Evolutionary conservation across 2,113 vertebrate species (phyloP).

Genomic region (Oreochromis niloticus): DNA sequence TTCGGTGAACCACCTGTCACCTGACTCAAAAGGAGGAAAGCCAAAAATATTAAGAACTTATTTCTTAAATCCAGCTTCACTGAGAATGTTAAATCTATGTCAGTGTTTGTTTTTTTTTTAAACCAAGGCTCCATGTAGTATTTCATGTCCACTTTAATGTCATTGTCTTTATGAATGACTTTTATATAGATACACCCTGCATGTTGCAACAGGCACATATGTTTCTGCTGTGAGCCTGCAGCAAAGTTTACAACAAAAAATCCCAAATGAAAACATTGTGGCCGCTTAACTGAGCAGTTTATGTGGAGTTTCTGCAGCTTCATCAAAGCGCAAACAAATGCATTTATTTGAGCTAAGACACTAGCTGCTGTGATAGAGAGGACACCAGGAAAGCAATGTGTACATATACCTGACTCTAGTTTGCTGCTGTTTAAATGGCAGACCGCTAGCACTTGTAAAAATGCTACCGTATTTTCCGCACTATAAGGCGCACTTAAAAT

Average conservation of each 20-base stretch:
- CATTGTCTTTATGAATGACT: neutral
- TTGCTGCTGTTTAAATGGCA: neutral
- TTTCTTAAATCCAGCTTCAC: neutral
- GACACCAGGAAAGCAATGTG: neutral
- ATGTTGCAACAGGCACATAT: neutral
- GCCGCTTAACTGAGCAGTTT: neutral
- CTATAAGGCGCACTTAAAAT: neutral
- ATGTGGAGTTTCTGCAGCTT: neutral
- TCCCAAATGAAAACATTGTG: neutral
- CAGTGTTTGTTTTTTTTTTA: neutral
- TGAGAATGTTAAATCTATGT: neutral
- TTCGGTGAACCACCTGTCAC: neutral
- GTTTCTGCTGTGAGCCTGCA: neutral
- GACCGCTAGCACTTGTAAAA: neutral
- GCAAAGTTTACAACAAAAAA: neutral
- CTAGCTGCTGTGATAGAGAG: neutral
- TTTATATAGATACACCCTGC: neutral
- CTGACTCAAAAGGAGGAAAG: neutral
- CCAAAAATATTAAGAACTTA: fast-evolving
- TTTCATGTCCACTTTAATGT: neutral
- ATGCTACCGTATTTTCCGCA: neutral
- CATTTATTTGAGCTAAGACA: neutral
- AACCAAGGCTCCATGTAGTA: neutral
- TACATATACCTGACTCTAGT: neutral
- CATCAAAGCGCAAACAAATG: neutral